These are phyloP conservation scores for Orchesellides sinensis DNA, from an alignment of 2,888 invertebrate genomes.

Conservation along the genomic window DNA sequence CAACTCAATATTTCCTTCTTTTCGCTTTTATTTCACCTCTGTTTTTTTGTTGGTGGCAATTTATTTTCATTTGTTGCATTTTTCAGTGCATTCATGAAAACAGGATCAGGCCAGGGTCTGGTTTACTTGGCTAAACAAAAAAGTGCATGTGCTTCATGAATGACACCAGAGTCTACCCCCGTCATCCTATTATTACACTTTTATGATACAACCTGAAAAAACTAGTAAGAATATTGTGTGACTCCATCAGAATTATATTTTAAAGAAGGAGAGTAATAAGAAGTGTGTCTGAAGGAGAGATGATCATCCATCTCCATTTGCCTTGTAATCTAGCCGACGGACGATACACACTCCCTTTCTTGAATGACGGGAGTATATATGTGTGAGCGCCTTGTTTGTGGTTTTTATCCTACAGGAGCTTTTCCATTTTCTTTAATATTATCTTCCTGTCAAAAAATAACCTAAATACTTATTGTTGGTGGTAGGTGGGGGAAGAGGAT, in stretches of 20 bases:
- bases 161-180: too few species aligned
- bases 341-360: not conserved
- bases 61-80: conserved; percentile 13
- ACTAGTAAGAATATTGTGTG: too few species aligned
- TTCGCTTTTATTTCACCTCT: not conserved
- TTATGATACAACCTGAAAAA: too few species aligned
- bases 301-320: conserved; percentile 37
- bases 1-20: not conserved
- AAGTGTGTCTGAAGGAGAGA: conserved; percentile 9
- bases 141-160: too few species aligned
- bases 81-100: too few species aligned
- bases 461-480: too few species aligned
- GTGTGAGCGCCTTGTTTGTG: not conserved
- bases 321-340: not conserved
- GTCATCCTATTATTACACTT: too few species aligned
- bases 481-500: too few species aligned
- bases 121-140: too few species aligned
- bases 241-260: too few species aligned
- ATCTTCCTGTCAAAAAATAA: not conserved
- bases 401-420: conserved; percentile 3
- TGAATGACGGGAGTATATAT: not conserved
- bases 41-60: not conserved
- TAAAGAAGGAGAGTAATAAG: not conserved
- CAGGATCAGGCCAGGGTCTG: too few species aligned
- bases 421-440: conserved; percentile 26